These are phyloP conservation scores for Lasaia peninsularis DNA, from an alignment of 1,140 invertebrate genomes.

Conservation along the genomic window DNA sequence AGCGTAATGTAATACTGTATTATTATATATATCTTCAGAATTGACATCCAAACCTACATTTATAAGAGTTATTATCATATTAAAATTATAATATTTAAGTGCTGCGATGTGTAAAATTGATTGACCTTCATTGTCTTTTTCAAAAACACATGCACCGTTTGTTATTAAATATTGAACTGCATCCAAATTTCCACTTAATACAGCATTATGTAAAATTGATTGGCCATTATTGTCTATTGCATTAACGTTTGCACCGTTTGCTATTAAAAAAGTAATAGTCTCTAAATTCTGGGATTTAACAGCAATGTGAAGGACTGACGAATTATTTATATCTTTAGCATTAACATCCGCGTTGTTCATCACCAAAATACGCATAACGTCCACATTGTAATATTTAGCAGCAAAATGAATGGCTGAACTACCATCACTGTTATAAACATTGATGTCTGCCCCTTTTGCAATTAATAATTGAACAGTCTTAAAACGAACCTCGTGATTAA, in stretches of 20 bases:
- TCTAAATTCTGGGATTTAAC: neutral
- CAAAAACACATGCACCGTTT: neutral
- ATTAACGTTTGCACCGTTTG: neutral
- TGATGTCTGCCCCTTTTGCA: neutral
- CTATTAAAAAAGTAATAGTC: neutral
- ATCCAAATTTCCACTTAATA: neutral
- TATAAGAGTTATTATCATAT: neutral
- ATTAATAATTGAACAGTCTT: neutral
- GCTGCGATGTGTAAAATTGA: neutral
- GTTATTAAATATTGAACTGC: neutral
- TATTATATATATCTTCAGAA: neutral
- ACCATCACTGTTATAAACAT: neutral
- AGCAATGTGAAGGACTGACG: neutral
- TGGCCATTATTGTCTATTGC: neutral
- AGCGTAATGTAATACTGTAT: neutral
- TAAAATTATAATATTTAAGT: neutral
- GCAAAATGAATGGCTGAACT: neutral
- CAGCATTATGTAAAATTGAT: neutral
- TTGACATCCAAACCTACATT: neutral
- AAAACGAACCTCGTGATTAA: neutral
- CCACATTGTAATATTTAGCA: neutral
- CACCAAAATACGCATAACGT: neutral
- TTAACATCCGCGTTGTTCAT: neutral
- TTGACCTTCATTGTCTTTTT: neutral
- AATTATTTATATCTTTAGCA: neutral